Base-by-base conservation (phyloP, 2,113 vertebrate genomes). In the Neomonachus schauinslandi region DNA sequence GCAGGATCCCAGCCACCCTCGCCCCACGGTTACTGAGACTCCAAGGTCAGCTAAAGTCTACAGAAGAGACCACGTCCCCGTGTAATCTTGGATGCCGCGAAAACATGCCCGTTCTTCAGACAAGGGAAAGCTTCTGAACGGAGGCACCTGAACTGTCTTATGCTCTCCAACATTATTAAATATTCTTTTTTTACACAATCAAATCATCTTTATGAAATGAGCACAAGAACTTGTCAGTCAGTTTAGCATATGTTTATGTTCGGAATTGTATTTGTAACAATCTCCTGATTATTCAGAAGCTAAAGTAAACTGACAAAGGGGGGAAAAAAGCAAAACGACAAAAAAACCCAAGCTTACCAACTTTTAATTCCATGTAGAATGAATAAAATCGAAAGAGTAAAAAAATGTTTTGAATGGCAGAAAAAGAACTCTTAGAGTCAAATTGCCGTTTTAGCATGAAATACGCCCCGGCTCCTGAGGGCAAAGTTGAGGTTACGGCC, bases 391-490 rank as follows among this genome's bases (percentile, higher is more conserved):
- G 10, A 77, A 67, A 36, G 11, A 46, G 39, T n/a, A 22, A 21
- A 63, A 85, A 26, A 19, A n/a, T 16, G 7, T 15, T 65, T 26
- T 42, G 28, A n/a, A 55, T 33, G 19, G 13, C 24, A 53, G 49
- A 5, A 61, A 72, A 53, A 49, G 3, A 4, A 4, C 49, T 12
- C 0, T 11, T 4, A 26, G 15, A 26, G 33, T 0, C 15, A 22
- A 26, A 24, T 2, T 46, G 8, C 5, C 5, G 0, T 55, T 22
- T 57, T 8, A 67, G 16, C 22, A 36, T 2, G 42, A 92, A 65
- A 57, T 4, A n/a, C 33, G 49, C 14, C 10, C 69, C 7, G 5
- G 39, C 5, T 42, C 6, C 31, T 3, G 31, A 67, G 31, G 31
- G 63, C 13, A 14, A 31, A 65, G 21, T 5, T 2, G 36, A 72